These are phyloP conservation scores for Gymnopithys bicolor DNA, from an alignment of 2,797 vertebrate genomes.

Conservation along the genomic window DNA sequence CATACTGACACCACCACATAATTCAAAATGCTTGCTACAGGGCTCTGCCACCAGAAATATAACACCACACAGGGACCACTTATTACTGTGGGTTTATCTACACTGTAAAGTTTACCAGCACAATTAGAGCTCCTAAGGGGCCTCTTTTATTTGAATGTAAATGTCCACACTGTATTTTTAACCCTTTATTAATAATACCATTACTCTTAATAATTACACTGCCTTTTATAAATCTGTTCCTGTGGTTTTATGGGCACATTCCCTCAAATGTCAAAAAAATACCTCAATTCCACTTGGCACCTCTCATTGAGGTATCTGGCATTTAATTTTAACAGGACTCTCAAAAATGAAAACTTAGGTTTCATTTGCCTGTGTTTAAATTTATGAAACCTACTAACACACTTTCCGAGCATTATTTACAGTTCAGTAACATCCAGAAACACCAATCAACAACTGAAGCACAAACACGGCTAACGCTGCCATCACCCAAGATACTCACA, in stretches of 20 bases:
- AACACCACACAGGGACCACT: not conserved
- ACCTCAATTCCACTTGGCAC: not conserved
- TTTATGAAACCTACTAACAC: not conserved
- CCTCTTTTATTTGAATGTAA: not conserved
- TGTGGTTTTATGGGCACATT: not conserved
- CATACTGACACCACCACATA: not conserved
- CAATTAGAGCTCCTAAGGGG: not conserved
- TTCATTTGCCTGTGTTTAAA: not conserved
- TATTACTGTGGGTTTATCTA: rapidly evolving
- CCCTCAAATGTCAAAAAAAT: not conserved
- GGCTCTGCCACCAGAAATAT: not conserved
- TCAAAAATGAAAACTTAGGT: not conserved
- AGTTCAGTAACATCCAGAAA: not conserved
- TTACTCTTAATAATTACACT: not conserved
- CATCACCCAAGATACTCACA: not conserved
- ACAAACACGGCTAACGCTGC: not conserved
- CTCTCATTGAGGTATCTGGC: not conserved
- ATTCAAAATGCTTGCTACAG: not conserved
- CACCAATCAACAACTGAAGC: not conserved
- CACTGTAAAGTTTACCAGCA: not conserved
- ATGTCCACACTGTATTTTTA: not conserved
- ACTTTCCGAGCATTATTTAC: not conserved
- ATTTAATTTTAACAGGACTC: not conserved
- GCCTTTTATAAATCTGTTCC: not conserved
- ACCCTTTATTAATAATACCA: not conserved